Evolutionary conservation across 2,888 invertebrate species (phyloP).

Genomic region (Altica lythri): DNA sequence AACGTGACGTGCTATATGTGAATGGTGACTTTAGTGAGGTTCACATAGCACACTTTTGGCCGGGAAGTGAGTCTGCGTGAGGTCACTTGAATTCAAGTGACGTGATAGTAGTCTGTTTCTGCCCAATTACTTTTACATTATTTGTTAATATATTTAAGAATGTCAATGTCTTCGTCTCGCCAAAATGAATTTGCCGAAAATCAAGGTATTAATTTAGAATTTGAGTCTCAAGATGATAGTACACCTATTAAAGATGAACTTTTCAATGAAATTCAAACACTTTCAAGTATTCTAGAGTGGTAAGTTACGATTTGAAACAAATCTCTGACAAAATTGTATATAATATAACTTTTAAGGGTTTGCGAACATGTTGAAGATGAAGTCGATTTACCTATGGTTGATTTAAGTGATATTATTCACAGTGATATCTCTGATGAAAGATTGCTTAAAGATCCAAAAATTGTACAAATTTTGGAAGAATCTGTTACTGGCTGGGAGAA

Average conservation of each 20-base stretch:
- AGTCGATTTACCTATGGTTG: conserved; percentile 68
- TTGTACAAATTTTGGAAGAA: conserved; percentile 65
- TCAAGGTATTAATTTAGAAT: too few species aligned
- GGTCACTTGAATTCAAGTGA: too few species aligned
- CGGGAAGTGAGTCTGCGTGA: too few species aligned
- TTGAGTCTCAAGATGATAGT: too few species aligned
- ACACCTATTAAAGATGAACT: conserved; percentile 57
- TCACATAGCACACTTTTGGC: too few species aligned
- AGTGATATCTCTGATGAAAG: conserved; percentile 45
- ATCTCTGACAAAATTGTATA: not conserved
- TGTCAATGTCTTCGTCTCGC: not conserved
- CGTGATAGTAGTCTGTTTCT: too few species aligned
- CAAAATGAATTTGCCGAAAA: not conserved
- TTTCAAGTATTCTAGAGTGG: conserved; percentile 60
- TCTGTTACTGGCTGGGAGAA: conserved; percentile 68
- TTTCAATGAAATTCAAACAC: conserved; percentile 43
- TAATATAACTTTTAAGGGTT: conserved; percentile 61
- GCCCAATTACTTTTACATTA: too few species aligned
- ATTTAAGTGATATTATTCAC: conserved; percentile 60
- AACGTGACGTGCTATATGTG: too few species aligned
- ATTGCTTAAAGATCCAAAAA: conserved; percentile 57
- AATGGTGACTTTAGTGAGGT: too few species aligned
- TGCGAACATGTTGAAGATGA: conserved; percentile 78
- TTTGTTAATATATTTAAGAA: too few species aligned
- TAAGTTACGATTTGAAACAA: conserved; percentile 28